phyloP scores from a whole-genome alignment of 1,140 invertebrate species.

The Drosophila micromelanica region DNA sequence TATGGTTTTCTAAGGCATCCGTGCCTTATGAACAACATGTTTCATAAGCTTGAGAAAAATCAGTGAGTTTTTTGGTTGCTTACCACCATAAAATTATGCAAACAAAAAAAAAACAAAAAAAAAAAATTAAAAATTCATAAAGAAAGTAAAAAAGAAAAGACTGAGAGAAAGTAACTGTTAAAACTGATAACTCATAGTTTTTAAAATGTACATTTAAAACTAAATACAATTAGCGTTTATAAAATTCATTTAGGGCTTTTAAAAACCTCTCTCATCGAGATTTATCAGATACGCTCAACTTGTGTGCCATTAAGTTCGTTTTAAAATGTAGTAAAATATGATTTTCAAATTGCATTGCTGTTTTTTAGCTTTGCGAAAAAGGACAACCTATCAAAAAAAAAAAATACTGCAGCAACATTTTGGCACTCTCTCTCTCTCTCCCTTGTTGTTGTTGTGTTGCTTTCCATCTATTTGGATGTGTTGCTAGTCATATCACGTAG shows the following conservation, averaged over 20 bases:
- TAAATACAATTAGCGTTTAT: no score
- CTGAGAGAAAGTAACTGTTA: not conserved
- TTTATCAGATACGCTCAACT: not conserved
- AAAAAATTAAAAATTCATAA: no score
- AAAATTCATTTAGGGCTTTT: constrained; percentile 4
- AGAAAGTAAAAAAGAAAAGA: no score
- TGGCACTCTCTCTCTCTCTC: constrained; percentile 8
- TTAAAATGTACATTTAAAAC: no score
- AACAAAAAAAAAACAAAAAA: no score
- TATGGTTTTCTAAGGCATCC: no score
- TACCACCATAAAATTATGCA: no score
- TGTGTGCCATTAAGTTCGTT: not conserved
- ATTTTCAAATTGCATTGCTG: constrained; percentile 23
- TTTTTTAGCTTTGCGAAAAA: constrained; percentile 5
- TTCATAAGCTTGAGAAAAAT: no score
- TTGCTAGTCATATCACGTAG: constrained; percentile 83
- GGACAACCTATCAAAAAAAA: not conserved
- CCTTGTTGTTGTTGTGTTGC: constrained; percentile 25
- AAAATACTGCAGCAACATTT: constrained; percentile 1
- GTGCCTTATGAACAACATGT: no score
- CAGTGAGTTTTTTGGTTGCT: no score
- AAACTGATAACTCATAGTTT: no score
- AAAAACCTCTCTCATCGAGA: not conserved
- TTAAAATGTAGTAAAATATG: constrained; percentile 6
- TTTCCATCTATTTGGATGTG: constrained; percentile 35